Base-by-base conservation (phyloP, 2,888 invertebrate species). In the Drosophila nr. fundita region DNA sequence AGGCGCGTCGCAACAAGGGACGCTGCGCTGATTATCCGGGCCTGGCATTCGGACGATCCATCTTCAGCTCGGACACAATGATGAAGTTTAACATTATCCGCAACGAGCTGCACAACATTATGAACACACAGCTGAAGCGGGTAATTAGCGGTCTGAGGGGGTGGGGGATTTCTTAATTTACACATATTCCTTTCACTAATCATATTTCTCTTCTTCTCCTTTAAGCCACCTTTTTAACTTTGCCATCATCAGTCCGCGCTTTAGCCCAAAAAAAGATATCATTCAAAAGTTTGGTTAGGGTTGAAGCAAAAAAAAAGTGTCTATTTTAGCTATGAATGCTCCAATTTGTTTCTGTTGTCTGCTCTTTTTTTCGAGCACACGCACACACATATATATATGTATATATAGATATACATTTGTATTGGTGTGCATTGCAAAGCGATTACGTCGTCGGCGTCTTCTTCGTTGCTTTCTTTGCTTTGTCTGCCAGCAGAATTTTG, bases 81-180 rank as follows among this genome's bases (percentile, higher is more conserved):
- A 98, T 99, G 97, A 99, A 98, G 94, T 98, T 99, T 94, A 97
- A 97, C 93, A 96, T 99, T 85, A 99, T 99, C 93, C 96, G 96
- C 93, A 99, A 99, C 93, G 99, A 99, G 94, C 95, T 99, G 93
- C 98, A 98, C 94, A 99, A 99, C 94, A 98, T 99, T 93, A 97
- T 98, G 95, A 97, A 98, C 93, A 98, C 98, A 93, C 98, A 98
- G 93, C 95, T 99, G 86, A 98, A 97, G 95, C 96, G 98, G 98
- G 99, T 99, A 96, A 93, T 85, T 91, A 81, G 49, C 32, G 57
- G 58, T 65, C 68, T 10, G 70, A 32, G 48, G 50, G 11, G 11
- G 59, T 11, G 15, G 21, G 32, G 21, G 2, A 5, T 2, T 21
- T 42, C 32, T 10, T 10, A 8, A 29, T n/a, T 54, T 40, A 36